Evolutionary conservation across 2,888 invertebrate genomes (phyloP).

Genomic region (Lasius platythorax): DNA sequence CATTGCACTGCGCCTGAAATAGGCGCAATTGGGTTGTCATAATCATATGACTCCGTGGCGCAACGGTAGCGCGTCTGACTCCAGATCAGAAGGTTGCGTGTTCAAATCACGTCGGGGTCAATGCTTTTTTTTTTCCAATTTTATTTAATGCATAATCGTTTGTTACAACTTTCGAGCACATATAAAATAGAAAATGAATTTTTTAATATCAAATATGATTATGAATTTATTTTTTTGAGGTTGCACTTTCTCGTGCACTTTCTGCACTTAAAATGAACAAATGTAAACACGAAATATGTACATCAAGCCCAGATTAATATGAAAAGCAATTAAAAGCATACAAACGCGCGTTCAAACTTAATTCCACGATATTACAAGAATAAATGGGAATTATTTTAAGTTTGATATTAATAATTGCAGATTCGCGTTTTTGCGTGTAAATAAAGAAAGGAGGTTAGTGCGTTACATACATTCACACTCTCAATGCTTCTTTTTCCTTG

Average conservation of each 20-base stretch:
- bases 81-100: constrained; percentile 99
- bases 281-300: background rate
- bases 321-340: too few species aligned
- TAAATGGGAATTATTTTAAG: too few species aligned
- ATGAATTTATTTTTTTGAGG: background rate
- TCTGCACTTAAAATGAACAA: background rate
- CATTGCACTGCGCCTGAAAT: constrained; percentile 13
- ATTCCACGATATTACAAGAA: too few species aligned
- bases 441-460: too few species aligned
- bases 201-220: background rate
- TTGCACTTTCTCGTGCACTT: background rate
- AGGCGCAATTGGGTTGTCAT: background rate
- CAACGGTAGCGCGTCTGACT: constrained; percentile 99
- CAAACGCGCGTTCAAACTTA: too few species aligned
- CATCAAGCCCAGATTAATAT: too few species aligned
- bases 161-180: background rate
- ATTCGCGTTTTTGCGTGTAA: too few species aligned
- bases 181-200: background rate
- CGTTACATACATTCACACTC: too few species aligned
- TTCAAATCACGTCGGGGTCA: constrained; percentile 99
- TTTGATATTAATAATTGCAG: too few species aligned
- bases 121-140: constrained; percentile 51
- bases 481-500: too few species aligned
- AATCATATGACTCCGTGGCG: constrained; percentile 92
- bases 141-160: background rate